phyloP scores from a whole-genome alignment of 1,140 invertebrate species.

The Maconellicoccus hirsutus region DNA sequence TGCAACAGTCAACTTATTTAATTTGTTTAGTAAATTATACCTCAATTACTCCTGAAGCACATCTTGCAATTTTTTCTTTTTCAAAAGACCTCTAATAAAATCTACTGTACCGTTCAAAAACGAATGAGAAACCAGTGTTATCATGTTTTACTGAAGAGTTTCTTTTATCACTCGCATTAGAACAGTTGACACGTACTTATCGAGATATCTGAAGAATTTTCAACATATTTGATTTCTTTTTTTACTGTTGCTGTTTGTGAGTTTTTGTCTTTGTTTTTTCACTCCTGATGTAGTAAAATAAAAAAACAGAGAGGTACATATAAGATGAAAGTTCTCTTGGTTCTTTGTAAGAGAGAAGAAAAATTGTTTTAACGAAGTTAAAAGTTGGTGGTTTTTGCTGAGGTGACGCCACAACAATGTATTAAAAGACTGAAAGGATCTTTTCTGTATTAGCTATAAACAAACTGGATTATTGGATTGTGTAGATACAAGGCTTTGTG shows the following conservation, averaged over 20 bases:
- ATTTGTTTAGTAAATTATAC: too few species aligned
- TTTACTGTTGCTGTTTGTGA: neutral
- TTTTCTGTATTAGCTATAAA: conserved; percentile 16
- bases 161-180: neutral
- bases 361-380: conserved; percentile 19
- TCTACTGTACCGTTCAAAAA: too few species aligned
- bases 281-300: neutral
- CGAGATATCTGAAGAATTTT: neutral
- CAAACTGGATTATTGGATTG: conserved; percentile 21
- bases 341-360: conserved; percentile 4
- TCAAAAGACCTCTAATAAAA: too few species aligned
- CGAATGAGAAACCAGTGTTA: too few species aligned
- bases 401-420: neutral
- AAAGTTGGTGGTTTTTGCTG: conserved; percentile 14
- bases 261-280: too few species aligned
- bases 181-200: neutral
- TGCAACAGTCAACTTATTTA: too few species aligned
- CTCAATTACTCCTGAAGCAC: too few species aligned
- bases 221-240: neutral
- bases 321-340: neutral
- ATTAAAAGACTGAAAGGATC: conserved; percentile 15
- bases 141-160: too few species aligned
- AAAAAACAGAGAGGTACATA: neutral
- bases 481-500: conserved; percentile 12
- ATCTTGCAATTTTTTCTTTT: too few species aligned